These are phyloP conservation scores for Micromussa lordhowensis DNA, from an alignment of 92 coral and sea anemone species.

Conservation along the genomic window DNA sequence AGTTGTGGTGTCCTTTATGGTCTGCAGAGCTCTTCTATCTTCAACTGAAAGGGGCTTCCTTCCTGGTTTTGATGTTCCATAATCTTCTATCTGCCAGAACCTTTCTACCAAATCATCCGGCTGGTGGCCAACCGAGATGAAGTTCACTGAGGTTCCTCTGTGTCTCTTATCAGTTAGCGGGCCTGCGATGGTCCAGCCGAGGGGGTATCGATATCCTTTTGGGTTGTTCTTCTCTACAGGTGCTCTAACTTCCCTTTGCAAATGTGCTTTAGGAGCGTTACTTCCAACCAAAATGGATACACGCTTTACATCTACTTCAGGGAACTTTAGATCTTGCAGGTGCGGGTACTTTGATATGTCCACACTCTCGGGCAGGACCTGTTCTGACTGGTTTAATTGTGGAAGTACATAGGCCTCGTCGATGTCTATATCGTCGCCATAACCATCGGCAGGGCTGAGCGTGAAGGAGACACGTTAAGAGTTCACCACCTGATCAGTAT, in stretches of 20 bases:
- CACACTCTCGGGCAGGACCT: conserved; percentile 48
- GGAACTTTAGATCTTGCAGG: conserved; percentile 56
- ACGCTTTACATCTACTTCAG: conserved; percentile 60
- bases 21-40: conserved; percentile 53
- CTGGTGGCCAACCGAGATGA: conserved; percentile 28
- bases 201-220: conserved; percentile 48
- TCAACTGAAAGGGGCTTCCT: conserved; percentile 52
- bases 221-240: conserved; percentile 38
- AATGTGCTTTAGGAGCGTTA: conserved; percentile 44
- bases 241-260: conserved; percentile 34
- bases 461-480: conserved; percentile 48
- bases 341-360: conserved; percentile 63
- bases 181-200: conserved; percentile 59
- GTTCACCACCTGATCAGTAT: conserved; percentile 21
- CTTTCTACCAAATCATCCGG: conserved; percentile 57
- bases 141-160: conserved; percentile 25
- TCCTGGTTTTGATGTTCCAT: conserved; percentile 45
- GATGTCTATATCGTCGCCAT: neutral
- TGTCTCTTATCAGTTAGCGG: conserved; percentile 2
- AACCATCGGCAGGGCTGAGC: conserved; percentile 32
- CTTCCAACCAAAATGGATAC: conserved; percentile 67
- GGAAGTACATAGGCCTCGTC: neutral
- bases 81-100: conserved; percentile 70
- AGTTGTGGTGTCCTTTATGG: conserved; percentile 50
- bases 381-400: conserved; percentile 43